phyloP scores from a whole-genome alignment of 92 coral and sea anemone genomes.

The Actinernus sp. region DNA sequence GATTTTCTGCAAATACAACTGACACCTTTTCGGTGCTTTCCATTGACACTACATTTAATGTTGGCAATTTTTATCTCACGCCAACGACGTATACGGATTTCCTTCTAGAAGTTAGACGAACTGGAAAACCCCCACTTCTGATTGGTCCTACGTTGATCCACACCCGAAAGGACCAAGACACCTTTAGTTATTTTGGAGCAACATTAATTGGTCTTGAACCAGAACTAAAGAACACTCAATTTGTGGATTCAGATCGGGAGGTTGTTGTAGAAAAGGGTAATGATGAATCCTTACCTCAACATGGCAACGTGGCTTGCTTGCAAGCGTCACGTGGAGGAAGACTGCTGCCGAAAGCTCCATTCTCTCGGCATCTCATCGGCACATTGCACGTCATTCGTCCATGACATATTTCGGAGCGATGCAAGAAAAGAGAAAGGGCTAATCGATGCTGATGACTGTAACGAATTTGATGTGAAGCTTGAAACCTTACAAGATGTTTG shows the following conservation, averaged over 20 bases:
- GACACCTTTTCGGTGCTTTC: slow-evolving; percentile 4
- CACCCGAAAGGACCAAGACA: slow-evolving; percentile 11
- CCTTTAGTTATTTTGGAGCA: slow-evolving; percentile 34
- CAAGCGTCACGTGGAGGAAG: slow-evolving; percentile 45
- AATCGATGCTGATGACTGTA: slow-evolving; percentile 21
- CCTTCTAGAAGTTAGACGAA: slow-evolving; percentile 4
- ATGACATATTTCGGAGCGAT: slow-evolving; percentile 31
- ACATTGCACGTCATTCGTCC: slow-evolving; percentile 15
- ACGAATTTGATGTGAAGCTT: slow-evolving; percentile 45
- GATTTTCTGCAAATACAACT: slow-evolving; percentile 41
- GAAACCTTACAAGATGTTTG: slow-evolving; percentile 13
- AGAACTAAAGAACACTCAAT: slow-evolving; percentile 21
- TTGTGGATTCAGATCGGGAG: slow-evolving; percentile 49
- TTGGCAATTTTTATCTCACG: slow-evolving; percentile 46
- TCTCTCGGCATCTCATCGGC: slow-evolving; percentile 14
- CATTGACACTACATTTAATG: slow-evolving; percentile 55
- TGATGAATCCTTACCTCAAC: slow-evolving; percentile 28
- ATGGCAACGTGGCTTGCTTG: slow-evolving; percentile 58
- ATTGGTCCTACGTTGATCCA: slow-evolving; percentile 27
- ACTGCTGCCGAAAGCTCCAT: slow-evolving; percentile 26
- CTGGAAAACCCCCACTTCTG: slow-evolving; percentile 9
- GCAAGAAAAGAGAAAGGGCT: slow-evolving; percentile 35
- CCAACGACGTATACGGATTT: slow-evolving; percentile 53
- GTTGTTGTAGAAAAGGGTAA: slow-evolving; percentile 37
- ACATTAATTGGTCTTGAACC: slow-evolving; percentile 22